These are phyloP conservation scores for Psettodes erumei DNA, from an alignment of 2,113 vertebrate genomes.

Conservation along the genomic window DNA sequence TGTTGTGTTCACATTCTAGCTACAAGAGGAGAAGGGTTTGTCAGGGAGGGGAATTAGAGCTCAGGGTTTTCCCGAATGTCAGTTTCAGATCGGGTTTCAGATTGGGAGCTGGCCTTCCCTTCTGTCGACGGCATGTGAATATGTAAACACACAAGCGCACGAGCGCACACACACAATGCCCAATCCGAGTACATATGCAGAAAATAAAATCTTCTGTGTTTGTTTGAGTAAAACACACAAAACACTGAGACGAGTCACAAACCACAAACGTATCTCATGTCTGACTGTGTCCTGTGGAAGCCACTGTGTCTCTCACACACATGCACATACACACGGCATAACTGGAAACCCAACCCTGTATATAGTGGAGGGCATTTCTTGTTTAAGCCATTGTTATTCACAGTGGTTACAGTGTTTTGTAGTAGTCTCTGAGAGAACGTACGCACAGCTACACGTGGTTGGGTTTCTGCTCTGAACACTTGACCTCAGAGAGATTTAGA, in stretches of 20 bases:
- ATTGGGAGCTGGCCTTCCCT: conserved; percentile 31
- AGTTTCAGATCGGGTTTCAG: conserved; percentile 56
- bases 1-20: conserved; percentile 15
- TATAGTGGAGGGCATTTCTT: conserved; percentile 27
- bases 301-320: too few relatives aligned
- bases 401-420: conserved; percentile 17
- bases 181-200: conserved; percentile 7
- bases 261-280: conserved; percentile 60
- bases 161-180: conserved; percentile 20
- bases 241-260: conserved; percentile 48
- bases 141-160: conserved; percentile 52
- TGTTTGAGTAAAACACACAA: conserved; percentile 33
- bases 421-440: conserved; percentile 5
- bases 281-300: conserved; percentile 37
- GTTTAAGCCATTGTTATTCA: conserved; percentile 41
- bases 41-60: conserved; percentile 20
- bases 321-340: conserved; percentile 8
- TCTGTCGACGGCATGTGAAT: conserved; percentile 47
- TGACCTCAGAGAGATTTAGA: conserved; percentile 53
- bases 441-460: background rate
- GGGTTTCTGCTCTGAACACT: conserved; percentile 38
- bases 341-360: conserved; percentile 25
- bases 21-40: conserved; percentile 18
- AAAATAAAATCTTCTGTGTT: conserved; percentile 17
- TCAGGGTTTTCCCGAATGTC: conserved; percentile 56